Percentiles rank a stretch among this genome's conserved stretches.
phyloP scores from a whole-genome alignment of 2,888 invertebrate species.

The Mythimna ferrago region DNA sequence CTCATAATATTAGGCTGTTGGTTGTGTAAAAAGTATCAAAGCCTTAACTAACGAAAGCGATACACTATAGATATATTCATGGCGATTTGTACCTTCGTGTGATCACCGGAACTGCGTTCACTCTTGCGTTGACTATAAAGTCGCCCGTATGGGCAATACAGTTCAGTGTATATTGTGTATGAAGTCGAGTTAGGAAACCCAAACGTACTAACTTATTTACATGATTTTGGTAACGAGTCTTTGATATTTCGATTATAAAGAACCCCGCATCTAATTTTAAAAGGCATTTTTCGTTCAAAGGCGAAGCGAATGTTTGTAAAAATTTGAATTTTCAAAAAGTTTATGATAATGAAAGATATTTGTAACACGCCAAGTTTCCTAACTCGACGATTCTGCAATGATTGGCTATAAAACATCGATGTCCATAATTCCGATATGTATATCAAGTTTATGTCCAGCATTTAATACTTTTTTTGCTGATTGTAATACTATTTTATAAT shows the following conservation, averaged over 20 bases:
- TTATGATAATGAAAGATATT: conserved; percentile 11
- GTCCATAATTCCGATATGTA: conserved; percentile 76
- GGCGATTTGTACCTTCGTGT: conserved; percentile 82
- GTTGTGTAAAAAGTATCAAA: conserved; percentile 70
- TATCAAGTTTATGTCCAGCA: conserved; percentile 66
- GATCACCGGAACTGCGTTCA: conserved; percentile 61
- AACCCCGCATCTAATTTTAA: conserved; percentile 3
- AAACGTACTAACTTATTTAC: conserved; percentile 20
- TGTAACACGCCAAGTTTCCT: conserved; percentile 11
- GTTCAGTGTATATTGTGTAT: conserved; percentile 36
- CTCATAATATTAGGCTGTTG: conserved; percentile 51
- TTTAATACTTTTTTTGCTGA: conserved; percentile 58
- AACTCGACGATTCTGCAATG: conserved; percentile 42
- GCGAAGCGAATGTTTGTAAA: conserved; percentile 21
- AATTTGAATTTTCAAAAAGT: conserved; percentile 3
- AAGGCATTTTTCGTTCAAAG: conserved; percentile 34
- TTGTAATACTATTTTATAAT: conserved; percentile 67
- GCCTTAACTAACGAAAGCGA: conserved; percentile 70
- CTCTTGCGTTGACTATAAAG: conserved; percentile 51
- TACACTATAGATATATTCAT: conserved; percentile 72
- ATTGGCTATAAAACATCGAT: conserved; percentile 48
- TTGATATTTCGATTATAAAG: conserved; percentile 6
- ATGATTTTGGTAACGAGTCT: conserved; percentile 2
- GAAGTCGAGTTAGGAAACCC: conserved; percentile 37
- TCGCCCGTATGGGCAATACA: conserved; percentile 25